Evolutionary conservation across 2,888 invertebrate genomes (phyloP).

Genomic region (Cecidostiba fungosa): DNA sequence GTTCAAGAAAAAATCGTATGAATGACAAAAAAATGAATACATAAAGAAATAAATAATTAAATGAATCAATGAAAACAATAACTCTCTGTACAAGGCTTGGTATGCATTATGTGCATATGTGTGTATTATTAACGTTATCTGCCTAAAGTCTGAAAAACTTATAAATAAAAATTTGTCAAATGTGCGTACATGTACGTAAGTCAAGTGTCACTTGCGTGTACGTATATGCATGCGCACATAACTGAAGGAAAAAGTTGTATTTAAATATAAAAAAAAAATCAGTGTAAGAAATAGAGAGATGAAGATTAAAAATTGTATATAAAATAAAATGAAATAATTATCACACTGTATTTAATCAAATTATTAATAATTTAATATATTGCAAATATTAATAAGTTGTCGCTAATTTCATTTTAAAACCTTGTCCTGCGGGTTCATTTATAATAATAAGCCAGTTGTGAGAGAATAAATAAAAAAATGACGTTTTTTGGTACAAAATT

Average conservation of each 20-base stretch:
- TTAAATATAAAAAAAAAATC: conserved; percentile 56
- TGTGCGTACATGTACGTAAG: conserved; percentile 1
- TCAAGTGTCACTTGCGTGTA: conserved; percentile 22
- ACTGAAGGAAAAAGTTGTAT: conserved; percentile 49
- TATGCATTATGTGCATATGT: conserved; percentile 59
- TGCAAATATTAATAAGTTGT: conserved; percentile 73
- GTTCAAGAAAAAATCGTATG: conserved; percentile 14
- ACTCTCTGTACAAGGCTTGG: conserved; percentile 59
- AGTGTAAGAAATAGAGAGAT: conserved; percentile 61
- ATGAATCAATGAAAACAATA: conserved; percentile 52
- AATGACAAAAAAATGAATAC: conserved; percentile 82
- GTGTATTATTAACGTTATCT: conserved; percentile 61
- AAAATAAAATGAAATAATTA: conserved; percentile 73
- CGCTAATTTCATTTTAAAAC: conserved; percentile 34
- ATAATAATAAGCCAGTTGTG: conserved; percentile 25
- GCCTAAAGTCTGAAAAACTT: conserved; percentile 63
- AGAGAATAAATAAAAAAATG: conserved; percentile 33
- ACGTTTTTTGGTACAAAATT: conserved; percentile 42
- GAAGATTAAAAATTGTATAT: conserved; percentile 73
- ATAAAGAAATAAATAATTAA: conserved; percentile 43
- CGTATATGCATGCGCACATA: conserved; percentile 40
- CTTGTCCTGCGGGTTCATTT: conserved; percentile 8
- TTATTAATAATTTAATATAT: conserved; percentile 78
- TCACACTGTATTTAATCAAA: conserved; percentile 76
- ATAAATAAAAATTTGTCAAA: conserved; percentile 63